phyloP scores from a whole-genome alignment of 2,113 vertebrate genomes.

The Festucalex cinctus region DNA sequence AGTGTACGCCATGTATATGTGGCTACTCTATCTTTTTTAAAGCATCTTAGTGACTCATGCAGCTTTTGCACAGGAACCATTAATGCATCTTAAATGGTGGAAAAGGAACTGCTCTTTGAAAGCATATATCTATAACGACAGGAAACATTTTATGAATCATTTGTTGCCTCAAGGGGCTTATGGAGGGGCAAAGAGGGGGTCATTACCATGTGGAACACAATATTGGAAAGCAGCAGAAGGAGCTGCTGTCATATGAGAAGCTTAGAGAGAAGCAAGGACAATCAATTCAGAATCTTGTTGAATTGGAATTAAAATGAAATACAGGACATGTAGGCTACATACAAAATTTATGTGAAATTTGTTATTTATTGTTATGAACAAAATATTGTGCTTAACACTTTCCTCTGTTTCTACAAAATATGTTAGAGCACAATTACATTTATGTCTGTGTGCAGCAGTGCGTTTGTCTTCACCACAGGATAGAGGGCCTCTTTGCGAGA shows the following conservation, averaged over 20 bases:
- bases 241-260: not conserved
- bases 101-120: slow-evolving; percentile 60
- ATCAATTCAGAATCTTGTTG: not conserved
- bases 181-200: not conserved
- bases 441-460: not conserved
- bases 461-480: no score
- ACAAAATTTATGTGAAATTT: not conserved
- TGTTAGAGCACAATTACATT: not conserved
- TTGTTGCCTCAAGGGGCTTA: slow-evolving; percentile 32
- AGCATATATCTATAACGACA: slow-evolving; percentile 37
- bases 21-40: slow-evolving; percentile 3
- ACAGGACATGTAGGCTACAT: no score
- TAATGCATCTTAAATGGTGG: slow-evolving; percentile 45
- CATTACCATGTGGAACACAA: slow-evolving; percentile 11
- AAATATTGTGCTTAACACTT: not conserved
- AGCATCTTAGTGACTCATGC: slow-evolving; percentile 10
- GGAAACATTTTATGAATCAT: slow-evolving; percentile 58
- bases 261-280: not conserved
- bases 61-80: slow-evolving; percentile 7
- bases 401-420: not conserved
- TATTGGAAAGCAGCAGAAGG: slow-evolving; percentile 13
- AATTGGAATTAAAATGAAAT: not conserved
- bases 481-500: no score
- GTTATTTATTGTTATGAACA: not conserved
- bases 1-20: not conserved